Evolutionary conservation across 2,797 vertebrate species (phyloP).

Genomic region (Triplophysa yarkandensis): DNA sequence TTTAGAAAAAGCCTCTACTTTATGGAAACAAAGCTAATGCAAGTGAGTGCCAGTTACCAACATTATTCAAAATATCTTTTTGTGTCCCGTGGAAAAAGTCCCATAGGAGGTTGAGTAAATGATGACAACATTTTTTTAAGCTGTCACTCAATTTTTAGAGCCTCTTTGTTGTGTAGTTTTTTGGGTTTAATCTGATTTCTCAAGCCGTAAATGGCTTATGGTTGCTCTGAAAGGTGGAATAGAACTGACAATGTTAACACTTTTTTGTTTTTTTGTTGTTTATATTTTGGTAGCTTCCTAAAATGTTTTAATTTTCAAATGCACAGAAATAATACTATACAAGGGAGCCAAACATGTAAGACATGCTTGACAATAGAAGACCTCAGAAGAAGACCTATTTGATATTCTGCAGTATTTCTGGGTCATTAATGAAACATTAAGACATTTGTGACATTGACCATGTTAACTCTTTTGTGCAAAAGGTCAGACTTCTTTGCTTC

Average conservation of each 20-base stretch:
- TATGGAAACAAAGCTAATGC: too few species aligned
- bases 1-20: too few species aligned
- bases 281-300: too few species aligned
- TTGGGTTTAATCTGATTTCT: conserved; percentile 4
- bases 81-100: too few species aligned
- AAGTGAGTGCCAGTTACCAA: too few species aligned
- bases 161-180: neutral
- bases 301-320: too few species aligned
- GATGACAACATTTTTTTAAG: too few species aligned
- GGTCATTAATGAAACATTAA: neutral
- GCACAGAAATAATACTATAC: neutral
- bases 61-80: too few species aligned
- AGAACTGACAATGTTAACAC: conserved; percentile 31
- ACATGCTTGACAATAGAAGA: neutral
- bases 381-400: neutral
- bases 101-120: too few species aligned
- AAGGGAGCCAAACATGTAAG: neutral
- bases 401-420: neutral
- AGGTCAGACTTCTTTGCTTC: neutral
- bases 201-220: conserved; percentile 40
- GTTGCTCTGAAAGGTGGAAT: conserved; percentile 29
- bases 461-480: neutral
- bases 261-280: neutral
- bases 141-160: too few species aligned
- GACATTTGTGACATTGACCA: neutral